Evolutionary conservation across 2,797 vertebrate genomes (phyloP), one percentile per base, ranked within the genome.

Genomic region (Centroberyx gerrardi): DNA sequence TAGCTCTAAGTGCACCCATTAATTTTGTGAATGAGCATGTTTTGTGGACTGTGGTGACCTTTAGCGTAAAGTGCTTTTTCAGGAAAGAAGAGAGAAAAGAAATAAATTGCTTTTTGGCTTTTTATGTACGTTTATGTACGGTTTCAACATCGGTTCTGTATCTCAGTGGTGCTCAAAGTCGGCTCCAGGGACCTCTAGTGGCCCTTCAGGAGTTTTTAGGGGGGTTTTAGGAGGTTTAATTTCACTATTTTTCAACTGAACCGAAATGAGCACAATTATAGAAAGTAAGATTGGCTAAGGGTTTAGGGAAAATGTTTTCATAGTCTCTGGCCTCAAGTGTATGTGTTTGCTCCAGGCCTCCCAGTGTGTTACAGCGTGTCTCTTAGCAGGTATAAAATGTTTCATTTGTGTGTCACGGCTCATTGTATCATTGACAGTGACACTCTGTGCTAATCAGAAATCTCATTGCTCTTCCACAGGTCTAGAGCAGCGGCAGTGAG

Each of bases 391-490:
- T 27, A 4, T 22, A 10, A 33, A 29, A 12, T 72, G 52, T 58
- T 62, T 7, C 0, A 49, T 72, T 62, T 69, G 33, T 59, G 29
- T 58, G 12, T 40, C n/a, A 13, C 48, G 12, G 22, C 17, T 49
- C 7, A 14, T 31, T 46, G n/a, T 14, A 22, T 79, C 8, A 12
- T n/a, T 29, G 22, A 22, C 46, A 48, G 9, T 49, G 51, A 59
- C 49, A 7, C 10, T 42, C 8, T 17, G 13, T 68, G 36, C 62
- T 88, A 44, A 81, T 81, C 48, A 22, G 13, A 40, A 5, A 28
- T 77, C 62, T 80, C 49, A 15, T 42, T 83, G 74, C 87, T 86
- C 80, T 70, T 93, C 89, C 88, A 69, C 91, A 97, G 96, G 94
- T 94, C 83, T 93, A 54, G 63, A 78, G 87, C 91, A 59, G 80